Evolutionary conservation across 1,140 invertebrate species (phyloP).

Genomic region (Anthonomus grandis): DNA sequence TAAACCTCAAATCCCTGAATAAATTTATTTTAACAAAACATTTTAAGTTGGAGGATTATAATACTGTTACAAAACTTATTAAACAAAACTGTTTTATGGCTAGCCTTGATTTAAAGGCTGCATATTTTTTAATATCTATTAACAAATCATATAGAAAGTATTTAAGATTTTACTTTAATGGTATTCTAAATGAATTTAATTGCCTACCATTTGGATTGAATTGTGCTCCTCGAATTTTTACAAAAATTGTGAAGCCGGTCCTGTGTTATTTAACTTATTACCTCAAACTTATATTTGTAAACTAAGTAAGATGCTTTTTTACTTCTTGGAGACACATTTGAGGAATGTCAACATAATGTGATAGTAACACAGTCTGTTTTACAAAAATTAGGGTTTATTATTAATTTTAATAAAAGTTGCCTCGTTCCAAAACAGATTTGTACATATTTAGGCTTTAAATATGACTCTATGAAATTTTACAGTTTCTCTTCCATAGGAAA

Average conservation of each 20-base stretch:
- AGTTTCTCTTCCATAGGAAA: neutral
- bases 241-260: neutral
- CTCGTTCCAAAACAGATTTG: neutral
- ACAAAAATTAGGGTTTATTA: neutral
- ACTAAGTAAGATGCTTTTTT: slow-evolving; percentile 3
- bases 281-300: slow-evolving; percentile 3
- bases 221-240: neutral
- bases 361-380: neutral
- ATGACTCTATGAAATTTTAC: neutral
- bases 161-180: slow-evolving; percentile 3
- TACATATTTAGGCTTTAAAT: neutral
- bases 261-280: neutral
- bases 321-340: neutral
- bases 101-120: neutral
- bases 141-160: neutral
- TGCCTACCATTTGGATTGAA: neutral
- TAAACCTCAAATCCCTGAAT: neutral
- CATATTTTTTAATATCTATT: neutral
- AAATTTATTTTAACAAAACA: neutral
- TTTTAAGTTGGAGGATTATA: neutral
- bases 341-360: neutral
- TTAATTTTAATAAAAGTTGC: neutral
- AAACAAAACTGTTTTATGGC: neutral
- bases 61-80: neutral
- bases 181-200: neutral